A percentile compares a stretch with the other conserved stretches of the same genome.
Evolutionary conservation across 2,888 invertebrate species (phyloP).

Genomic region (Chymomyza procnemis): DNA sequence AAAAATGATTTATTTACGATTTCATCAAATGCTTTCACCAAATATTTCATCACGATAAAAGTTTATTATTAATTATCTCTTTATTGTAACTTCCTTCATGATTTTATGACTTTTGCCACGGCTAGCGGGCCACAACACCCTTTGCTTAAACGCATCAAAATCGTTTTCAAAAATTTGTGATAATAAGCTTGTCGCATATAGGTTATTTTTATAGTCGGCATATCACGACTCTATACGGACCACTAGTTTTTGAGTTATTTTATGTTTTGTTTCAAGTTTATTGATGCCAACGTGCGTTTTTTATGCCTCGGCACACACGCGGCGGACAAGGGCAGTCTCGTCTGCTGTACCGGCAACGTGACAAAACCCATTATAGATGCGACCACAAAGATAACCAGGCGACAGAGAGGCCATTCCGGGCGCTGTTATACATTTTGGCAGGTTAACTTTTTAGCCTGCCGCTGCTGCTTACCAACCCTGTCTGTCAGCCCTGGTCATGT

Average conservation of each 20-base stretch:
- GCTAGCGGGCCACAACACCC: too few relatives aligned
- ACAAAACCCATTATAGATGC: slow-evolving; percentile 78
- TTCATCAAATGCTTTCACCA: too few relatives aligned
- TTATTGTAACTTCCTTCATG: too few relatives aligned
- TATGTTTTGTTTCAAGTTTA: slow-evolving; percentile 63
- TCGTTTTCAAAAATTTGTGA: too few relatives aligned
- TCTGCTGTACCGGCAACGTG: slow-evolving; percentile 66
- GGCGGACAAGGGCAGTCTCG: slow-evolving; percentile 39
- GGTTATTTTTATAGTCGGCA: too few relatives aligned
- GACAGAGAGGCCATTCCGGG: neutral
- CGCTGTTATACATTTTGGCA: slow-evolving; percentile 17
- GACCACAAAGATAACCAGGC: slow-evolving; percentile 70
- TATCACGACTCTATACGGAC: too few relatives aligned
- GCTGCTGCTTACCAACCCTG: neutral
- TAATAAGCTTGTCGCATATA: too few relatives aligned
- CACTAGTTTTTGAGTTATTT: neutral
- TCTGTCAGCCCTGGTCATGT: neutral
- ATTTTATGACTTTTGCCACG: too few relatives aligned
- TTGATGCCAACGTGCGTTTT: slow-evolving; percentile 68
- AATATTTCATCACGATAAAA: too few relatives aligned
- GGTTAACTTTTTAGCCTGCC: slow-evolving; percentile 13
- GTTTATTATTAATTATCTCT: too few relatives aligned
- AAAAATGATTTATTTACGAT: too few relatives aligned
- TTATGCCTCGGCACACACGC: slow-evolving; percentile 65
- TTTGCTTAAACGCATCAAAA: too few relatives aligned